Base-by-base conservation (phyloP, 1,140 invertebrate genomes). In the Ceratosolen solmsi region DNA sequence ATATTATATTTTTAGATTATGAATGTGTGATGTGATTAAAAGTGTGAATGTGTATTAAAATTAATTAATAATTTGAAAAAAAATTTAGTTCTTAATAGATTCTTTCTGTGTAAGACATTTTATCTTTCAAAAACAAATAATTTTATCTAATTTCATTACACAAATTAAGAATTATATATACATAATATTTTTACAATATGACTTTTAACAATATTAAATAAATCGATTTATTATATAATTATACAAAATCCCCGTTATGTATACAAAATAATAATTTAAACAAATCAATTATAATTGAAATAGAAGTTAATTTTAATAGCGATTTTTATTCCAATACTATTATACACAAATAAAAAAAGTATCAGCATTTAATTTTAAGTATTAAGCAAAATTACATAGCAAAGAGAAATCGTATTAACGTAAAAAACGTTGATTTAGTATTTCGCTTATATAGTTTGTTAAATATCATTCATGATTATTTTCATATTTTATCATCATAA, bases 291-390 rank as follows among this genome's bases (percentile, higher is more conserved):
- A n/a, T n/a, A 68, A 70, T 70, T 30, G 33, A 76, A 41, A 38
- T 7, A 58, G 5, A 17, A 72, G 17, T 8, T 54, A 1, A n/a
- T 78, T 78, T 77, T n/a, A n/a, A n/a, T n/a, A n/a, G 70, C 56
- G 56, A 72, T 38, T 51, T 27, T 74, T 79, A 49, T 72, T 77
- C 49, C 38, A 72, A 77, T 76, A 20, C 3, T 81, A 76, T 58
- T 25, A 60, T 51, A 56, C 81, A 82, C 70, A 82, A 78, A 41
- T 46, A 30, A 27, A 60, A 60, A 27, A n/a, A 71, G 54, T 78
- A 68, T 68, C 60, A 8, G 56, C 75, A 82, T 82, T 78, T 82
- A 78, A 82, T 72, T 27, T 82, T 78, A 71, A 7, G 41, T 49
- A 2, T 51, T 74, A 70, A 25, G 63, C 20, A 68, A 22, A 36